These are phyloP conservation scores for Pterobdella sp. DNA, from an alignment of 2,888 invertebrate genomes.

Conservation along the genomic window DNA sequence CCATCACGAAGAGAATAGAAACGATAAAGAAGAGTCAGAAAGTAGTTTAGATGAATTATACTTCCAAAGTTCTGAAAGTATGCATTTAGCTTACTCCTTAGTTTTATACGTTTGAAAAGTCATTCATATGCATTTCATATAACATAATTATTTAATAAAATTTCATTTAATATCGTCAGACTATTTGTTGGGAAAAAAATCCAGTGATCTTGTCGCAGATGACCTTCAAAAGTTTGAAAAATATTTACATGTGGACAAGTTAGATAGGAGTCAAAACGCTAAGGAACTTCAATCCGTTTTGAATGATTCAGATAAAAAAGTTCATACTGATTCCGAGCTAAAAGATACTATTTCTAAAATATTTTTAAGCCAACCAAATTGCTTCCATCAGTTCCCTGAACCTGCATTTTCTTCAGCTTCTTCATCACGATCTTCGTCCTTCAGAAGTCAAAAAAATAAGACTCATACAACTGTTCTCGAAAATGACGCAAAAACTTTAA, in stretches of 20 bases:
- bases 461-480: background rate
- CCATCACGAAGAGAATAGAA: background rate
- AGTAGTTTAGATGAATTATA: background rate
- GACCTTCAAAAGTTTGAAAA: background rate
- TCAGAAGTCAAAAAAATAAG: background rate
- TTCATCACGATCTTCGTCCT: background rate
- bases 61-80: conserved; percentile 7
- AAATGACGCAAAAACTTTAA: background rate
- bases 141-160: too few relatives aligned
- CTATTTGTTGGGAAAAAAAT: too few relatives aligned
- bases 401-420: background rate
- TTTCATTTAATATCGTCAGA: too few relatives aligned
- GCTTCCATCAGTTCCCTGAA: background rate
- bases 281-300: background rate
- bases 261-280: too few relatives aligned
- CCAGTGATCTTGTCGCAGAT: too few relatives aligned
- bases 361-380: background rate
- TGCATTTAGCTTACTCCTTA: too few relatives aligned
- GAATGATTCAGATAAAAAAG: too few relatives aligned
- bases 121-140: too few relatives aligned
- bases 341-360: background rate
- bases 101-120: too few relatives aligned
- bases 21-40: background rate
- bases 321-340: background rate
- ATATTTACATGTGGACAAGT: background rate